Conservation (phyloP, 2,888 invertebrate species). For the Orchestes rusci region DNA sequence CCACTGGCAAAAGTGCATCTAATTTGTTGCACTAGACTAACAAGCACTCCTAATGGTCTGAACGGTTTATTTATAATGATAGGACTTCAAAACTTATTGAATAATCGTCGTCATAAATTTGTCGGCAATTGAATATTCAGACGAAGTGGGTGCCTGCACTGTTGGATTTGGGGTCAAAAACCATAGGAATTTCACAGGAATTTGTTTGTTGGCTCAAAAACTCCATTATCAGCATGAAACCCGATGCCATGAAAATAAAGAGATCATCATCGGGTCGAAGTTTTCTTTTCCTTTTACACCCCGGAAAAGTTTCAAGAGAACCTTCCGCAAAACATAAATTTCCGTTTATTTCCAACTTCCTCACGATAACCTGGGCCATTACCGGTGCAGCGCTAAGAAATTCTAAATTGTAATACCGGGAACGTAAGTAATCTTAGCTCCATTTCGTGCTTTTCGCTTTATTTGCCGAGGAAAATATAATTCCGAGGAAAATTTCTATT, state of each 20-base stretch:
- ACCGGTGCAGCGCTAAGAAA: conserved; percentile 28
- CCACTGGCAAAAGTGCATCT: not conserved
- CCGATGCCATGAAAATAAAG: too few species aligned
- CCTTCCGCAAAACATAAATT: conserved; percentile 32
- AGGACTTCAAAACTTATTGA: conserved; percentile 2
- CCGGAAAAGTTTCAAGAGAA: conserved; percentile 12
- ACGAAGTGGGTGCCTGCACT: conserved; percentile 5
- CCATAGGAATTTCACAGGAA: too few species aligned
- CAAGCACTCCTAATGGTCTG: too few species aligned
- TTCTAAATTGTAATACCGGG: conserved; percentile 31
- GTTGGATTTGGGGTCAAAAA: too few species aligned
- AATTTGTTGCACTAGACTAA: conserved; percentile 2
- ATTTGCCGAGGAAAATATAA: conserved; percentile 38
- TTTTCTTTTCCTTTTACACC: conserved; percentile 14
- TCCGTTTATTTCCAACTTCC: conserved; percentile 34
- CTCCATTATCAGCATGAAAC: too few species aligned
- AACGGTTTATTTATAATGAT: conserved; percentile 13
- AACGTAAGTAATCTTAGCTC: conserved; percentile 33
- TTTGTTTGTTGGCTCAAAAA: too few species aligned
- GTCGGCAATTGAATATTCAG: conserved; percentile 4
- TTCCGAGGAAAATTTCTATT: conserved; percentile 30
- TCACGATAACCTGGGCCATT: conserved; percentile 31
- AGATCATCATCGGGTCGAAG: too few species aligned
- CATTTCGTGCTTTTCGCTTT: conserved; percentile 35
- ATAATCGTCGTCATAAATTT: conserved; percentile 6